phyloP scores from a whole-genome alignment of 2,888 invertebrate species.

The Achlya flavicornis region DNA sequence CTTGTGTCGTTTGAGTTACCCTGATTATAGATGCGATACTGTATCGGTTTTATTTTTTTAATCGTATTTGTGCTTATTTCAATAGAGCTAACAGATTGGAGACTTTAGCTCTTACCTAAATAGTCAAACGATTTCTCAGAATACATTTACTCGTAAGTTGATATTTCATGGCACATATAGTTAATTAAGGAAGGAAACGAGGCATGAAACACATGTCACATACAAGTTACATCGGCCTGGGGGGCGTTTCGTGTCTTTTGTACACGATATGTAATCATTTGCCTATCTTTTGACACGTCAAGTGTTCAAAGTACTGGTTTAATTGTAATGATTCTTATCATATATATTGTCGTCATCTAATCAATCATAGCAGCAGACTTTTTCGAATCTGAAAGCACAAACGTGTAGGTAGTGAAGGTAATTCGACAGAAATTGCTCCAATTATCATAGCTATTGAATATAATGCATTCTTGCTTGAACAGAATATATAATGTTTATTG shows the following conservation, averaged over 20 bases:
- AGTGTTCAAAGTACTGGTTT: not conserved
- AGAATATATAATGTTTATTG: not conserved
- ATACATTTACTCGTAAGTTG: not conserved
- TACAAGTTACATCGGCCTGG: not conserved
- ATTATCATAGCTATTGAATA: not conserved
- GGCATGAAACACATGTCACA: not conserved
- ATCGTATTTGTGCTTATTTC: not conserved
- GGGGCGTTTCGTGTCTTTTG: not conserved
- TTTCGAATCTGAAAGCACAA: not conserved
- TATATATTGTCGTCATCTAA: too few relatives aligned
- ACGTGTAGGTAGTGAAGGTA: not conserved
- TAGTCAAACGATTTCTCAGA: not conserved
- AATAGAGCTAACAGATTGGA: not conserved
- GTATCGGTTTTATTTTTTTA: not conserved
- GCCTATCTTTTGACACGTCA: not conserved
- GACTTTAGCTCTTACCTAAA: not conserved
- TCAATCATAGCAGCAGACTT: too few relatives aligned
- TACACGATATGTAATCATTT: conserved; percentile 8
- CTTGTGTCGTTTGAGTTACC: not conserved
- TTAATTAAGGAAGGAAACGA: not conserved
- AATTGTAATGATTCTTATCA: not conserved
- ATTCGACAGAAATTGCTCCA: not conserved
- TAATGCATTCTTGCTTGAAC: not conserved
- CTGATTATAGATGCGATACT: not conserved
- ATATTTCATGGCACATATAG: not conserved